Conservation (phyloP, 2,888 invertebrate genomes). For the Furcula furcula region DNA sequence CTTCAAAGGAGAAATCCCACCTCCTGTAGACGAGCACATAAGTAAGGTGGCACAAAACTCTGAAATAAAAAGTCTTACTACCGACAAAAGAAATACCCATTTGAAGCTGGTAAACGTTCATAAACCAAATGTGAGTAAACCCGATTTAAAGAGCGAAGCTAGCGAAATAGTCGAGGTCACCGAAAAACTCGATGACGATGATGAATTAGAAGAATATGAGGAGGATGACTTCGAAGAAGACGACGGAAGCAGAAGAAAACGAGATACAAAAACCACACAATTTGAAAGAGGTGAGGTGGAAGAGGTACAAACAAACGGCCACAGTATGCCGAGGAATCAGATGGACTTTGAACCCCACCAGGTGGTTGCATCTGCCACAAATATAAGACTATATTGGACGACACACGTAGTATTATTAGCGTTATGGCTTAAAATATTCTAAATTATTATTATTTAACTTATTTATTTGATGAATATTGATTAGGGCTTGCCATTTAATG, state of each 20-base stretch:
- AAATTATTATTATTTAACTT: constrained; percentile 50
- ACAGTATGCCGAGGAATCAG: constrained; percentile 48
- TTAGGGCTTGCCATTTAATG: constrained; percentile 74
- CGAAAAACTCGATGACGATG: constrained; percentile 28
- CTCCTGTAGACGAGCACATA: constrained; percentile 50
- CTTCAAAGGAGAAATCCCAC: constrained; percentile 87
- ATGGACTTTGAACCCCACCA: constrained; percentile 46
- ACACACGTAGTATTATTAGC: constrained; percentile 46
- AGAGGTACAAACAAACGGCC: constrained; percentile 44
- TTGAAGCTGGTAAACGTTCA: constrained; percentile 61
- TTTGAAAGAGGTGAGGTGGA: constrained; percentile 53
- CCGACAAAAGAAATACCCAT: constrained; percentile 51
- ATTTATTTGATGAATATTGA: constrained; percentile 68
- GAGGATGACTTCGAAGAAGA: constrained; percentile 28
- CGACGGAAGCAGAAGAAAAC: constrained; percentile 32
- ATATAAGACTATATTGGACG: constrained; percentile 29
- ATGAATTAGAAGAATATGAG: constrained; percentile 35
- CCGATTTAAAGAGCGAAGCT: constrained; percentile 49
- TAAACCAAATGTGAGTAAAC: constrained; percentile 32
- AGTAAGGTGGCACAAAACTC: constrained; percentile 24
- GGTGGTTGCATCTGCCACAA: constrained; percentile 19
- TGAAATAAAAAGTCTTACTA: neutral
- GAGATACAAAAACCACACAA: constrained; percentile 58
- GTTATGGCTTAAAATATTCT: constrained; percentile 46
- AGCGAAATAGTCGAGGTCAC: constrained; percentile 45